Evolutionary conservation across 2,888 invertebrate genomes (phyloP), one percentile per base, ranked within the genome.

Genomic region (Mimas tiliae): DNA sequence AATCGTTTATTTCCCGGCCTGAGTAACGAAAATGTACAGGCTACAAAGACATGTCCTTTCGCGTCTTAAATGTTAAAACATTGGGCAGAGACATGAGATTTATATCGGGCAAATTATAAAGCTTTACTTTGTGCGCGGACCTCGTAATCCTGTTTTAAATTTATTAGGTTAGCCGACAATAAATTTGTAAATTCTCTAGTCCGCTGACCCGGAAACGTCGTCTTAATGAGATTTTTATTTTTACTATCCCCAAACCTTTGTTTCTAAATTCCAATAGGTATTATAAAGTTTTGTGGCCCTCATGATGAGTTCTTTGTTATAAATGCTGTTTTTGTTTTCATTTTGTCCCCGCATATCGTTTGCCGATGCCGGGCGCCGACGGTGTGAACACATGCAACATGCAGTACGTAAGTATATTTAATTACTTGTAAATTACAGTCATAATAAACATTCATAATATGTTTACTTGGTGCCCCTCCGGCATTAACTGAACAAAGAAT

Each of bases 81-180:
- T 85, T 85, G 79, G 80, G 83, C 84, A 82, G 79, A 80, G 80
- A 80, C 82, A 75, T 79, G 80, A 88, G 89, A 90, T 91, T 91
- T 91, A 91, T 90, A 86, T 83, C 83, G 80, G 85, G 83, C 86
- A 89, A 90, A 91, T 92, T 90, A 90, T 90, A 91, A 89, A 88
- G 89, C 88, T 86, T 86, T 86, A 86, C 89, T 88, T 86, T 87
- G 88, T 88, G 86, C 86, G 80, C 83, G 86, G 83, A 84, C 87
- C 85, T 83, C 83, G 87, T 93, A 92, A 93, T 92, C 92, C 92
- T 81, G 87, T 87, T 90, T 87, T 81, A 88, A 93, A 93, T 93
- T 93, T 93, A 93, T 92, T 92, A 90, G 89, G 88, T 87, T 84
- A 86, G 82, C 85, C 85, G 81, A 86, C 90, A 84, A 89, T 93